Evolutionary conservation across 2,888 invertebrate species (phyloP).

Genomic region (Lydus trimaculatus): DNA sequence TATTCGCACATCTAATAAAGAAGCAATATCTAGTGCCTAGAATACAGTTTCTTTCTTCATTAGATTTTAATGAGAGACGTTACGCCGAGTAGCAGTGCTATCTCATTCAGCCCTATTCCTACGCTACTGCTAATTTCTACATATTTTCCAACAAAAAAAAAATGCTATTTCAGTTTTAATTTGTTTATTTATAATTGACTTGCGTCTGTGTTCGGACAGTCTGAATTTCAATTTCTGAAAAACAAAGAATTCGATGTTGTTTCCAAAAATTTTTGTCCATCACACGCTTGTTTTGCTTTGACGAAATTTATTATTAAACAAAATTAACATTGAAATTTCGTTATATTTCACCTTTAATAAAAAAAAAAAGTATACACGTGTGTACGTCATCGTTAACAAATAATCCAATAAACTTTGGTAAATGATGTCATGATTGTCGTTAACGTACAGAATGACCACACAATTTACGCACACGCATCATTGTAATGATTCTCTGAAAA

Average conservation of each 20-base stretch:
- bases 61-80: too few relatives aligned
- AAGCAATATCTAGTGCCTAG: too few relatives aligned
- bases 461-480: not conserved
- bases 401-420: not conserved
- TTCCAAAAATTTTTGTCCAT: too few relatives aligned
- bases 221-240: not conserved
- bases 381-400: not conserved
- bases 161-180: too few relatives aligned
- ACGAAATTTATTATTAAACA: not conserved
- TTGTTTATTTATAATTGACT: too few relatives aligned
- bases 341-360: not conserved
- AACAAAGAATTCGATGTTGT: not conserved
- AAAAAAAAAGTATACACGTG: not conserved
- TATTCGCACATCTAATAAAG: too few relatives aligned
- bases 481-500: not conserved
- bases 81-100: too few relatives aligned
- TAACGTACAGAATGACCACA: not conserved
- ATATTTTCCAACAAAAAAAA: too few relatives aligned
- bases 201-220: not conserved
- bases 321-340: not conserved
- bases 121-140: too few relatives aligned
- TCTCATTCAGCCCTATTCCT: too few relatives aligned
- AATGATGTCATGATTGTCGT: not conserved
- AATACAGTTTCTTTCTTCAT: too few relatives aligned
- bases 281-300: too few relatives aligned